A percentile compares a stretch with the other conserved stretches of the same genome.
Evolutionary conservation across 2,797 vertebrate genomes (phyloP).

Genomic region (Siniperca scherzeri): DNA sequence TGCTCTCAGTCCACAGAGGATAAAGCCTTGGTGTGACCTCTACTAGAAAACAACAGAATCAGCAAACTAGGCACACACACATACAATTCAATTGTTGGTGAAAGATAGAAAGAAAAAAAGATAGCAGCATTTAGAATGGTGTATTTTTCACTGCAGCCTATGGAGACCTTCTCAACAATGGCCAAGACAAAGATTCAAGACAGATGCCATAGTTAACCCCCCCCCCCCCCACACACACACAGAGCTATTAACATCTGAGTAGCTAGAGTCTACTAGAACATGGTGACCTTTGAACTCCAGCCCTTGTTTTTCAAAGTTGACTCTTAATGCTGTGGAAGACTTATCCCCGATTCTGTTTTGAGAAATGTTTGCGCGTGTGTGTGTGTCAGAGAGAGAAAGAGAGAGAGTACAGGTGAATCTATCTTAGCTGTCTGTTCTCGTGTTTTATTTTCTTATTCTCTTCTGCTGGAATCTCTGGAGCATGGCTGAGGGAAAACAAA

Average conservation of each 20-base stretch:
- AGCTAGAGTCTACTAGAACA: slow-evolving; percentile 50
- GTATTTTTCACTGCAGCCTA: slow-evolving; percentile 3
- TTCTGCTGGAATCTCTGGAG: slow-evolving; percentile 54
- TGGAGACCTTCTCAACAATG: slow-evolving; percentile 6
- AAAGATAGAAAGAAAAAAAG: background rate
- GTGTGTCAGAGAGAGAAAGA: background rate
- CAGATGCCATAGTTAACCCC: background rate
- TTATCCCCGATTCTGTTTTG: slow-evolving; percentile 10
- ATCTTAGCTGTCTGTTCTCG: background rate
- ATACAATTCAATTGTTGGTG: background rate
- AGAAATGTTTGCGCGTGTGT: background rate
- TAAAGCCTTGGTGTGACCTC: slow-evolving; percentile 8
- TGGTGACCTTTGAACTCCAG: slow-evolving; percentile 58
- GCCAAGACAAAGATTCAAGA: background rate
- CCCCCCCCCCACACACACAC: background rate
- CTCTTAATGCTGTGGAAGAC: slow-evolving; percentile 17
- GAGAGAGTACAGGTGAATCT: slow-evolving; percentile 22
- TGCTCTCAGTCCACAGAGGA: slow-evolving; percentile 18
- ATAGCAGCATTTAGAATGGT: too few species aligned
- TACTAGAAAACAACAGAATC: slow-evolving; percentile 41
- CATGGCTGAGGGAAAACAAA: slow-evolving; percentile 44
- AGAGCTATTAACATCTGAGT: slow-evolving; percentile 58
- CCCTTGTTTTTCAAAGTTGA: slow-evolving; percentile 48
- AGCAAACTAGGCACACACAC: slow-evolving; percentile 18
- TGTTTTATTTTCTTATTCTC: slow-evolving; percentile 18